These are phyloP conservation scores for Stenchaetothrips biformis DNA, from an alignment of 2,888 invertebrate genomes.

Conservation along the genomic window DNA sequence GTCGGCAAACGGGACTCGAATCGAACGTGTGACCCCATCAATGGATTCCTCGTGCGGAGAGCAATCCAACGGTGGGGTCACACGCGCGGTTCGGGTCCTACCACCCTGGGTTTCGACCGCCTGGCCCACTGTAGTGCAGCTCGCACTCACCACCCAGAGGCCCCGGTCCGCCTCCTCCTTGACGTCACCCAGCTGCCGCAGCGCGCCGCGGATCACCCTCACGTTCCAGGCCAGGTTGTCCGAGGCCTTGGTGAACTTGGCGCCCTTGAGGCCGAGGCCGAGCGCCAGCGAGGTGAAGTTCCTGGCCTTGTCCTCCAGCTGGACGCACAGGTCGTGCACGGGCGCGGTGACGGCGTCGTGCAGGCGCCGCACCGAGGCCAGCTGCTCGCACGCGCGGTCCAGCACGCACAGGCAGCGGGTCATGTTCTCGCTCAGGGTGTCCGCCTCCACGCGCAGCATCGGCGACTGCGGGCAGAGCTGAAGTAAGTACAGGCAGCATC, in stretches of 20 bases:
- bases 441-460: slow-evolving; percentile 13
- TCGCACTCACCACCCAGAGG: slow-evolving; percentile 12
- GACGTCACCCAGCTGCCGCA: not conserved
- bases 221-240: slow-evolving; percentile 16
- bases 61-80: too few relatives aligned
- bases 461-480: not conserved
- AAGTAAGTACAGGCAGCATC: too few relatives aligned
- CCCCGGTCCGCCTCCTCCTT: slow-evolving; percentile 13
- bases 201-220: not conserved
- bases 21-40: too few relatives aligned
- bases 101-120: too few relatives aligned
- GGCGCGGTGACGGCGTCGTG: not conserved
- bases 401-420: slow-evolving; percentile 16
- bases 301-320: slow-evolving; percentile 2
- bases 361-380: slow-evolving; percentile 15
- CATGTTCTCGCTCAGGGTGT: slow-evolving; percentile 16
- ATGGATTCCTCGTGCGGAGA: too few relatives aligned
- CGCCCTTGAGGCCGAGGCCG: slow-evolving; percentile 21
- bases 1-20: too few relatives aligned
- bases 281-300: slow-evolving; percentile 8
- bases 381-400: slow-evolving; percentile 19
- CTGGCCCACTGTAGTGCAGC: too few relatives aligned
- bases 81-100: too few relatives aligned
- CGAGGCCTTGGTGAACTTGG: slow-evolving; percentile 17
- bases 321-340: not conserved